Conservation (phyloP, 2,113 vertebrate species). For the Aptenodytes forsteri region DNA sequence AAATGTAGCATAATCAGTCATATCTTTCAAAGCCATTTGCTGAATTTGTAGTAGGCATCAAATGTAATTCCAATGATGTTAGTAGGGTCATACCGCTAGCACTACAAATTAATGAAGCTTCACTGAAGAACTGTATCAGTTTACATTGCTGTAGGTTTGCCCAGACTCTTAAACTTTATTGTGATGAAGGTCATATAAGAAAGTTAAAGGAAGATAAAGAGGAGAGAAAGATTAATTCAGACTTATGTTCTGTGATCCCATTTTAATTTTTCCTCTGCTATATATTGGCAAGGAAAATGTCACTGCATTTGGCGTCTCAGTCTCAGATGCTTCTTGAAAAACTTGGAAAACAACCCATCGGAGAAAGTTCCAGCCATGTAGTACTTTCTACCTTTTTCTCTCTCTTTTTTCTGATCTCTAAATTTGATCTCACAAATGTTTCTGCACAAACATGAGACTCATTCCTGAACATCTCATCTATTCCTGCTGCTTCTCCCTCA, state of each 20-base stretch:
- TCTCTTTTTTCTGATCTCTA: not conserved
- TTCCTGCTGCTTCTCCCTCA: not conserved
- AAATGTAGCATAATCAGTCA: not conserved
- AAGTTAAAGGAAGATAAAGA: not conserved
- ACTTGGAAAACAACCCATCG: not conserved
- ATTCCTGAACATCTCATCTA: not conserved
- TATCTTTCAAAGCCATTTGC: not conserved
- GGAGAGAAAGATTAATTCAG: not conserved
- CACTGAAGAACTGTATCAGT: not conserved
- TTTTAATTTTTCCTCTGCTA: not conserved
- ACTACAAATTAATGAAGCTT: conserved; percentile 12
- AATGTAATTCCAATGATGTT: not conserved
- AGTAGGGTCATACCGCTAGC: not conserved
- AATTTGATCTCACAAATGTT: not conserved
- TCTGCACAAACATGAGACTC: not conserved
- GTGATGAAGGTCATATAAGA: not conserved
- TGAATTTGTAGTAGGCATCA: not conserved
- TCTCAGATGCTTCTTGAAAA: not conserved
- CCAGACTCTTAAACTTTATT: not conserved
- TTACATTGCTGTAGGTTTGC: not conserved
- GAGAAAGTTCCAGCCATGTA: not conserved
- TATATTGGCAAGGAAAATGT: not conserved
- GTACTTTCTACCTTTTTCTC: not conserved
- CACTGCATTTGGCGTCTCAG: not conserved
- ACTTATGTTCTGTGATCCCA: not conserved